Conservation (phyloP, 2,888 invertebrate species). For the Lymantria monacha region DNA sequence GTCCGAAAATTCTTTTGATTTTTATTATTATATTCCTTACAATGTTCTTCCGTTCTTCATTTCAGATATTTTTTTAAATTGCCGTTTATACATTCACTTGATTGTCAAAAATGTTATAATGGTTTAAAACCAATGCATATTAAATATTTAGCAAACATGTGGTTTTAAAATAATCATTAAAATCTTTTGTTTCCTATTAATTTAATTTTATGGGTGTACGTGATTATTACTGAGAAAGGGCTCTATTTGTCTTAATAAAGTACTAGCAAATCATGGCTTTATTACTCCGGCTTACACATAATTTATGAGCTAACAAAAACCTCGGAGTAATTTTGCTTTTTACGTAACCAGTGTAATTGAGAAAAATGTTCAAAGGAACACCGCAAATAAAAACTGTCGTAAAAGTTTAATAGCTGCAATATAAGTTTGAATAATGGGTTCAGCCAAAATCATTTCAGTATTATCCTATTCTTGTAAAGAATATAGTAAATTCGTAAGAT, state of each 20-base stretch:
- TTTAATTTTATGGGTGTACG: background rate
- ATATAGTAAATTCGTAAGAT: conserved; percentile 1
- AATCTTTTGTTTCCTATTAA: background rate
- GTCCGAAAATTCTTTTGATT: conserved; percentile 41
- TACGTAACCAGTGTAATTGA: conserved; percentile 31
- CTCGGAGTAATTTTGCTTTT: conserved; percentile 34
- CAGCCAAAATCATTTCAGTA: conserved; percentile 5
- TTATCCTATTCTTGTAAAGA: conserved; percentile 2
- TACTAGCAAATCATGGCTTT: conserved; percentile 40
- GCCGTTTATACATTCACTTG: background rate
- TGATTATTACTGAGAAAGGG: conserved; percentile 5
- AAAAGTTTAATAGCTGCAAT: conserved; percentile 7
- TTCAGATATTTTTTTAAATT: conserved; percentile 2
- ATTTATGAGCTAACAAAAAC: conserved; percentile 41
- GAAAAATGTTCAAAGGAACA: conserved; percentile 22
- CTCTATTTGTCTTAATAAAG: conserved; percentile 40
- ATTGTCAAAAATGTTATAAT: no score
- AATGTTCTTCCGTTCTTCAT: conserved; percentile 10
- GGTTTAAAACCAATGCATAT: no score
- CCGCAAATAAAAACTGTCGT: conserved; percentile 6
- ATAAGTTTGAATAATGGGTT: conserved; percentile 5
- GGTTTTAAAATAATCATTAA: no score
- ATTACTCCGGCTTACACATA: conserved; percentile 36
- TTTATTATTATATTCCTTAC: conserved; percentile 18
- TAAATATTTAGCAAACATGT: no score